A percentile compares a stretch with the other conserved stretches of the same genome.
Evolutionary conservation across 2,113 vertebrate species (phyloP).

Genomic region (Peromyscus leucopus): DNA sequence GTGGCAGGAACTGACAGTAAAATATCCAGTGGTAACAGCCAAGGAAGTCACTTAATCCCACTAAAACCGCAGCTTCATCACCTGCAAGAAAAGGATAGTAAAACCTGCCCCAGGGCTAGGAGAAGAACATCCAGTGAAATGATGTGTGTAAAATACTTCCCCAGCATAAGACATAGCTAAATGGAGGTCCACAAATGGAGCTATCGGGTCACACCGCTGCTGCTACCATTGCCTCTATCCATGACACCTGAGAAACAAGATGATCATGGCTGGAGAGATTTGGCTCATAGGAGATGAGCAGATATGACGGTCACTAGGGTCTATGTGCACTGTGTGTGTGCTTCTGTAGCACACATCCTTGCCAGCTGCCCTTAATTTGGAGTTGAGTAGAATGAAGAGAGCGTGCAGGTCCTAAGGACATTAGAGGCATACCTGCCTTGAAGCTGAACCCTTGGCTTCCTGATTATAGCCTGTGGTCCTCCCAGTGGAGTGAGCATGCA

Average conservation of each 20-base stretch:
- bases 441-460: neutral
- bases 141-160: neutral
- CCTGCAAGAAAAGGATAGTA: slow-evolving; percentile 40
- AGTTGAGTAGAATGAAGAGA: neutral
- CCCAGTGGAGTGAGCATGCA: too few species aligned
- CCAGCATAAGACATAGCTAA: neutral
- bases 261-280: neutral
- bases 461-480: neutral
- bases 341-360: neutral
- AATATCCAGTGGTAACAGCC: neutral
- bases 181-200: neutral
- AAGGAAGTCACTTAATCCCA: slow-evolving; percentile 9
- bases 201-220: too few species aligned
- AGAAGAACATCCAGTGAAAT: slow-evolving; percentile 34
- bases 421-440: neutral
- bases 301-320: neutral
- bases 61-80: slow-evolving; percentile 24
- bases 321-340: neutral
- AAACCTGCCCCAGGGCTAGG: neutral
- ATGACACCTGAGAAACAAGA: neutral
- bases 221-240: neutral
- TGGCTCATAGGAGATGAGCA: neutral
- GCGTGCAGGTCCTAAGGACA: neutral
- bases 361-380: neutral
- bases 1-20: neutral